Evolutionary conservation across 2,797 vertebrate species (phyloP), one percentile per base, ranked within the genome.

Genomic region (Enteromius paludinosus): DNA sequence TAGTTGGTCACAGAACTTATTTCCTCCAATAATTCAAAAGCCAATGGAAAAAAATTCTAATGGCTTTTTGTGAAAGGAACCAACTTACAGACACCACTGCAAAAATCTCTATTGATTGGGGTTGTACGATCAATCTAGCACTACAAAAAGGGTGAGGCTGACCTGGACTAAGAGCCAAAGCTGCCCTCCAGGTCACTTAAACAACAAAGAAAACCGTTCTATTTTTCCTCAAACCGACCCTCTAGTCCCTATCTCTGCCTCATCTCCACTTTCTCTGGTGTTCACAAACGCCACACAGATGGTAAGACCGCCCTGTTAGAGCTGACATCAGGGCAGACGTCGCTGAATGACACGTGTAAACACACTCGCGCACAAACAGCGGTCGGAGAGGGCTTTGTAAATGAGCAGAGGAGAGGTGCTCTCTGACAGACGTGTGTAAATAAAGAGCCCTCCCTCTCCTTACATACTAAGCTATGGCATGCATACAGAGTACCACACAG

Each of bases 291-390:
- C 79, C 90, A 90, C 86, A 54, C 35, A 84, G 90, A 93, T 92
- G 92, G 59, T 2, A 10, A 75, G 85, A 81, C 86, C 73, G 77
- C 80, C 76, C 69, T 74, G 81, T 47, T 28, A 35, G 23, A 69
- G 41, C 61, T 65, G 72, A 82, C 78, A 68, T 79, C 85, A 79
- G 49, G 41, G 84, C 88, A 81, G 70, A 78, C 61, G 11, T 54
- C 77, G 87, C 1, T 92, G 93, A 94, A 89, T 92, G 93, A 94
- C 91, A 88, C 35, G 62, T 90, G 83, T 82, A 92, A 93, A 93
- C 89, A 91, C 81, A 77, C 85, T 41, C 56, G 72, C 49, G 14
- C 83, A 62, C 75, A 49, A 83, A 73, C 69, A 79, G 61, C 6
- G 17, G 54, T 14, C 56, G 52, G 78, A 78, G 41, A 30, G 66